Evolutionary conservation across 2,888 invertebrate genomes (phyloP), one percentile per base, ranked within the genome.

Genomic region (Aradus depressus): DNA sequence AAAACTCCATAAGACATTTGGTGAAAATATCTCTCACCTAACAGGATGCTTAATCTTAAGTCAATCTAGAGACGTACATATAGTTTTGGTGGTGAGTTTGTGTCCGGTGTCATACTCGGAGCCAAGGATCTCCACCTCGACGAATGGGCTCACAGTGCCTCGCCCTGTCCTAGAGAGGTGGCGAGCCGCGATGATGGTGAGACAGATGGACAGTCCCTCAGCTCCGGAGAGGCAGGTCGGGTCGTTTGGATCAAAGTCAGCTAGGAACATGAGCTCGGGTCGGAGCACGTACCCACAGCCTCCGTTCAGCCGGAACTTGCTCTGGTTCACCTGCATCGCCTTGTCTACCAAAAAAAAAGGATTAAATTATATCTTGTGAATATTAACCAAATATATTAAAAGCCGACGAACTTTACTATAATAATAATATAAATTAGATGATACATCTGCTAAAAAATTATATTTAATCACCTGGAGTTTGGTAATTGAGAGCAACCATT

Each of bases 401-500:
- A 28, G 31, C 31, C 31, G n/a, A 28, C 31, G 31, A n/a, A 8
- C 31, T 10, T 28, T 10, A 28, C n/a, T 10, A 28, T 28, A 28
- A 28, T 28, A 28, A 28, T 10, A 10, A 28, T 10, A 28, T 28
- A 28, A 28, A 51, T 50, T 26, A n/a, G 49, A 51, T 51, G 26
- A 38, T 41, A 41, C 14, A 44, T n/a, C 35, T 4, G 22, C 18
- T n/a, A 47, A 22, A 37, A 37, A 32, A 52, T 8, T 42, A 5
- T 39, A 21, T 25, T 16, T 5, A 38, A 51, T 44, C 53, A 72
- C 71, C 72, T 53, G 75, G 73, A 0, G 97, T 97, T 69, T 98
- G 98, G 68, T 92, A 98, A 70, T 98, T 98, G 3, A 98, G 71
- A 0, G 97, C 96, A 0, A 91, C 88, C 92, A 98, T 90, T 69